Evolutionary conservation across 2,888 invertebrate genomes (phyloP), one percentile per base, ranked within the genome.

Genomic region (Anthophora plumipes): DNA sequence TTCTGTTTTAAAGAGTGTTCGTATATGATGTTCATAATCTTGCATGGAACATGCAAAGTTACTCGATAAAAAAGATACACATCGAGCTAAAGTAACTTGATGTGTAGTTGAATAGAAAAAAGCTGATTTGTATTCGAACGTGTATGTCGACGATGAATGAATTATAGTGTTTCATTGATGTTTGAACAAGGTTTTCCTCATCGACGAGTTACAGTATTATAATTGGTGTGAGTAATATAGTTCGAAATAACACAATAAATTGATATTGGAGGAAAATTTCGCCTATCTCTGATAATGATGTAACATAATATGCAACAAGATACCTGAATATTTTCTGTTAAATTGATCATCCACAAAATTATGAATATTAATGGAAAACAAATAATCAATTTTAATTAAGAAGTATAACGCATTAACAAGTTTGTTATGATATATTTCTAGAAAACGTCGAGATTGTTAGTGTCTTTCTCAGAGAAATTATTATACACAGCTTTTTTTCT

Each of bases 201-300:
- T 31, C 31, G 31, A 31, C 4, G 31, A 31, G 31, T 31, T 31
- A 31, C 4, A 31, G 31, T 46, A 46, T 17, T 46, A 46, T 46
- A 17, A 12, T 46, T 46, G 14, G 12, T 4, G 4, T 17, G 46
- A 46, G n/a, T n/a, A n/a, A n/a, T n/a, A 8, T 17, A 7, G 20
- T 17, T 55, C 6, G 7, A 20, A n/a, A 17, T n/a, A 41, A 59
- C 14, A 20, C 20, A 59, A 46, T 31, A 50, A 63, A 63, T 48
- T 37, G n/a, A 37, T 37, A 31, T 6, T 5, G 37, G 9, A 20
- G 14, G 20, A 52, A 52, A 52, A 52, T 17, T 37, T 52, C 37
- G 4, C 31, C 14, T 64, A n/a, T n/a, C 1, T n/a, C 17, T 14
- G 41, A 12, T 66, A 67, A 55, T 55, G 54, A 54, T 67, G 31